Evolutionary conservation across 2,113 vertebrate genomes (phyloP), one percentile per base, ranked within the genome.

Genomic region (Halcyon senegalensis): DNA sequence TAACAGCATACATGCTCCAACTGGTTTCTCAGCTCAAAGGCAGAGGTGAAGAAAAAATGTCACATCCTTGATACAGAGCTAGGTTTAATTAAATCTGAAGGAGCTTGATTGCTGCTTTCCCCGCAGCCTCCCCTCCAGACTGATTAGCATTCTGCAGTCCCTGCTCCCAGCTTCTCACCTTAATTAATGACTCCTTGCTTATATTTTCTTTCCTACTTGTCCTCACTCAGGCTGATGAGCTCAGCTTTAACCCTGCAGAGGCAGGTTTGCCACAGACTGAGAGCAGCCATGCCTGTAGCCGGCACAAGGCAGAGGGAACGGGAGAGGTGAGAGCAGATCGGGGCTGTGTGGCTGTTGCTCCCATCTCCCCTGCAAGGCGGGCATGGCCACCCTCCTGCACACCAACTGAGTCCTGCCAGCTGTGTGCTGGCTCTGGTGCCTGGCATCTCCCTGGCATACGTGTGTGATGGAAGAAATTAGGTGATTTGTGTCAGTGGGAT

Each of bases 11-110:
- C 43, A 28, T 2, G 12, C 39, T 89, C 35, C 17, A 84, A 41
- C 66, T n/a, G 15, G 83, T 44, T 92, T 93, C 72, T 62, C 53
- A 60, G 50, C 59, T 89, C 67, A 72, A 58, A 92, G 59, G 44
- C 6, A 63, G 79, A 88, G 46, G 51, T 60, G 58, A 89, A 92
- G 35, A 82, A 86, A 74, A 92, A 48, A 63, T 82, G 30, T 85
- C 39, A 44, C 15, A 37, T 73, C 58, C 80, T 92, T 78, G 53
- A 55, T 67, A 41, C 0, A 30, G 28, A 85, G 30, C 31, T 5
- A 25, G 50, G 35, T 62, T 88, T 94, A 92, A 96, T 94, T 95
- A 94, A 89, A 92, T 27, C 62, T 25, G 81, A 73, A 82, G 27
- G 55, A 91, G 58, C 33, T 81, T 72, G 46, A 75, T 78, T 90